Conservation (phyloP, 2,113 vertebrate species). For the Dipodomys spectabilis region DNA sequence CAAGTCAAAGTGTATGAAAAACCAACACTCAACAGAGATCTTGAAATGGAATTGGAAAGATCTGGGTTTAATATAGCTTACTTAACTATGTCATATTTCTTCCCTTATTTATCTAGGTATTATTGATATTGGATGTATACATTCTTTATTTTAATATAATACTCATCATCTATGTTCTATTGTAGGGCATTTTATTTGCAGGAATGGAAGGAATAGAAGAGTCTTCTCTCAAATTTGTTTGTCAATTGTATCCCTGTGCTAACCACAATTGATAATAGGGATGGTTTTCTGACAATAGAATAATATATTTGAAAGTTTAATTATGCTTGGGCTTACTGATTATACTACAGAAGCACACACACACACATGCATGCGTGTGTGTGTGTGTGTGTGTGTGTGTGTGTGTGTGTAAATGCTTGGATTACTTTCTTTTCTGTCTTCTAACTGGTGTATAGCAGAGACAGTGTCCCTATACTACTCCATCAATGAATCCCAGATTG, state of each 20-base stretch:
- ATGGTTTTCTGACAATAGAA: constrained; percentile 40
- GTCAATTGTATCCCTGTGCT: neutral
- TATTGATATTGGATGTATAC: neutral
- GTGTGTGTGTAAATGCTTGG: neutral
- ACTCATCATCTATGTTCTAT: neutral
- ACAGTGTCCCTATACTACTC: neutral
- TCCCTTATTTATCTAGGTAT: neutral
- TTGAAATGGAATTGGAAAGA: constrained; percentile 22
- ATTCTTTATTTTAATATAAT: neutral
- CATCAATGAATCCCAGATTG: neutral
- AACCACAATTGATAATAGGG: constrained; percentile 16
- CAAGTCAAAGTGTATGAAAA: constrained; percentile 49
- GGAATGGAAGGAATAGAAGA: neutral
- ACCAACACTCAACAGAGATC: neutral
- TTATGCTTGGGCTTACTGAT: constrained; percentile 15
- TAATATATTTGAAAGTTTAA: constrained; percentile 47
- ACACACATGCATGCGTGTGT: neutral
- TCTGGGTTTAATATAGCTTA: constrained; percentile 37
- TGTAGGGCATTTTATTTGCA: constrained; percentile 19
- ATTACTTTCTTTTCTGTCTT: constrained; percentile 13
- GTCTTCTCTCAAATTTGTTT: neutral
- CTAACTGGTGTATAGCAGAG: neutral
- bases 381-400: too few species aligned
- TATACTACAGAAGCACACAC: neutral
- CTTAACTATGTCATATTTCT: constrained; percentile 51